Evolutionary conservation across 2,113 vertebrate genomes (phyloP).

Genomic region (Microcebus griseorufus): DNA sequence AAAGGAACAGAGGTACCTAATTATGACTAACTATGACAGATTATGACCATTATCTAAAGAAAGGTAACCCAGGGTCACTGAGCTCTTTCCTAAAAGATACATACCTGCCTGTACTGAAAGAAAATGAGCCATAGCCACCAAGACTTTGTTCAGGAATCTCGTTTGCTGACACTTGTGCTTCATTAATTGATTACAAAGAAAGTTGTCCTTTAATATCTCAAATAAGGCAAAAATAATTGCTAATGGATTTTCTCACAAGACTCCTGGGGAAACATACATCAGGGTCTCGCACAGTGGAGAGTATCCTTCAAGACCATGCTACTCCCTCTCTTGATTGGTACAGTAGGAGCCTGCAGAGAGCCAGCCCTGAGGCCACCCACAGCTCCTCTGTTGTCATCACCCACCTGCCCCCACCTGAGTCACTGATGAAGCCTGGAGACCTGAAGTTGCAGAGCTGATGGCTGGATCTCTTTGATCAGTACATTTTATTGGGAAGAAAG

Average conservation of each 20-base stretch:
- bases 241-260: neutral
- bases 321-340: too few species aligned
- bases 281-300: neutral
- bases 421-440: neutral
- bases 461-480: neutral
- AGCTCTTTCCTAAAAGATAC: neutral
- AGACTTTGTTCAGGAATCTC: neutral
- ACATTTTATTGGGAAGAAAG: neutral
- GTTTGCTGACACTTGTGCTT: neutral
- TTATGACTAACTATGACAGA: neutral
- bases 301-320: neutral
- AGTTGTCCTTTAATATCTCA: neutral
- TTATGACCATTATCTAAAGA: neutral
- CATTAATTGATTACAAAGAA: neutral
- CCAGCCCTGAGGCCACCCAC: too few species aligned
- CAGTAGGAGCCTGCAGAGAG: neutral
- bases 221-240: neutral
- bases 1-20: neutral
- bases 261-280: neutral
- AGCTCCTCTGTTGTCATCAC: fast-evolving
- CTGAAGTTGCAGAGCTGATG: too few species aligned
- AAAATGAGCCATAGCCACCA: neutral
- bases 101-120: neutral
- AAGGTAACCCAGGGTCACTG: neutral
- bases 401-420: neutral